Percentiles rank a stretch among this genome's conserved stretches.
Evolutionary conservation across 2,888 invertebrate genomes (phyloP).

Genomic region (Pedicia rivosa): DNA sequence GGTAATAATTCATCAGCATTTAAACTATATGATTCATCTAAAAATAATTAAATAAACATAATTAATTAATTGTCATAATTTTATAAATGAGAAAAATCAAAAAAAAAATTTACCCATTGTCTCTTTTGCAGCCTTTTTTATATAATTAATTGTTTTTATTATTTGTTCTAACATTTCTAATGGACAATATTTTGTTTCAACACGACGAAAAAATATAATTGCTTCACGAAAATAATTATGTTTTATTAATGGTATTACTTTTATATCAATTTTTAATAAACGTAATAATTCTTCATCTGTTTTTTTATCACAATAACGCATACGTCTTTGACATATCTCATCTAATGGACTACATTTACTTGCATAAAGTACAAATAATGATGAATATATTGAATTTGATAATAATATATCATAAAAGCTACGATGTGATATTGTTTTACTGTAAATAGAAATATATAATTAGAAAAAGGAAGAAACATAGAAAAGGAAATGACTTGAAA

Average conservation of each 20-base stretch:
- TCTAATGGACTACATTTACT: conserved; percentile 28
- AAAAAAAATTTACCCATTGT: conserved; percentile 17
- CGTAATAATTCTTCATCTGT: conserved; percentile 20
- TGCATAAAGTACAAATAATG: conserved; percentile 28
- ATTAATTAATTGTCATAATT: background rate
- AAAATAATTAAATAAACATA: conserved; percentile 1
- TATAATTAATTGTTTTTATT: conserved; percentile 25
- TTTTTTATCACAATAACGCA: conserved; percentile 24
- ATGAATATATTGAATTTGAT: conserved; percentile 29
- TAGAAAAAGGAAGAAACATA: background rate
- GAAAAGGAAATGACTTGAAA: background rate
- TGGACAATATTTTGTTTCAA: conserved; percentile 28
- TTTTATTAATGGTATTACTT: conserved; percentile 17
- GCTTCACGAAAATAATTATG: conserved; percentile 22
- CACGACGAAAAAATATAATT: conserved; percentile 22
- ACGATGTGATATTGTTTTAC: conserved; percentile 27
- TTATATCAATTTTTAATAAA: conserved; percentile 12
- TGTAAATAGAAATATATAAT: conserved; percentile 11
- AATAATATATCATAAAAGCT: conserved; percentile 28
- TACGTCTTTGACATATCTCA: conserved; percentile 26
- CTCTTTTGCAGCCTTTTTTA: conserved; percentile 24
- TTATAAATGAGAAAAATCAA: background rate
- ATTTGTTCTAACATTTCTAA: conserved; percentile 29
- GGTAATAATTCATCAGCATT: conserved; percentile 28
- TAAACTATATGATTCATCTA: conserved; percentile 21